Conservation (phyloP, 2,797 vertebrate genomes). For the Melopsittacus undulatus region DNA sequence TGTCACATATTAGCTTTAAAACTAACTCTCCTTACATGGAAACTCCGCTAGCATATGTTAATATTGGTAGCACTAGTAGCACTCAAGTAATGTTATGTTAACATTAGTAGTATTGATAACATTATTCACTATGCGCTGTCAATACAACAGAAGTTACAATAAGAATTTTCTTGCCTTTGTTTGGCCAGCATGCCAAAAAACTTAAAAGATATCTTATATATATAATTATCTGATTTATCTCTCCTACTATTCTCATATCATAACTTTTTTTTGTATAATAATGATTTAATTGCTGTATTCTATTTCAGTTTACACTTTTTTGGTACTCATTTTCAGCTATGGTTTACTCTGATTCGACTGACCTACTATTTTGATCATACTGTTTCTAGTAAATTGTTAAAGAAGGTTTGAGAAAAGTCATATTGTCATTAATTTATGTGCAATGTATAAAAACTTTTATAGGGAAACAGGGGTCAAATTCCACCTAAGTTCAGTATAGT, state of each 20-base stretch:
- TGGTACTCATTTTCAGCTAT: neutral
- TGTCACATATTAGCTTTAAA: neutral
- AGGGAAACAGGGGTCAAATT: neutral
- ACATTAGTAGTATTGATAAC: neutral
- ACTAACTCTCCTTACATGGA: neutral
- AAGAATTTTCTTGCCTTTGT: neutral
- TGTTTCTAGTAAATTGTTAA: neutral
- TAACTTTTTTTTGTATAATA: neutral
- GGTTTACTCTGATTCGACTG: neutral
- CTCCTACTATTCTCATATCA: neutral
- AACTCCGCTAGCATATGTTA: neutral
- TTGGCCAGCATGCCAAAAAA: neutral
- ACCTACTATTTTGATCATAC: neutral
- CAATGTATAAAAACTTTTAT: neutral
- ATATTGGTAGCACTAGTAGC: neutral
- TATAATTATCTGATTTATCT: neutral
- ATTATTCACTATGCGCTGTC: neutral
- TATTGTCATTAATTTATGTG: neutral
- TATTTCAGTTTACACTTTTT: neutral
- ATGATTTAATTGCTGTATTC: neutral
- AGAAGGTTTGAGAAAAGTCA: neutral
- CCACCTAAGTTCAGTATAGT: neutral
- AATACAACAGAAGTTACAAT: neutral
- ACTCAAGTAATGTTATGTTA: neutral
- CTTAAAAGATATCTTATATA: neutral